phyloP scores from a whole-genome alignment of 2,797 vertebrate genomes.

The Lemur catta region DNA sequence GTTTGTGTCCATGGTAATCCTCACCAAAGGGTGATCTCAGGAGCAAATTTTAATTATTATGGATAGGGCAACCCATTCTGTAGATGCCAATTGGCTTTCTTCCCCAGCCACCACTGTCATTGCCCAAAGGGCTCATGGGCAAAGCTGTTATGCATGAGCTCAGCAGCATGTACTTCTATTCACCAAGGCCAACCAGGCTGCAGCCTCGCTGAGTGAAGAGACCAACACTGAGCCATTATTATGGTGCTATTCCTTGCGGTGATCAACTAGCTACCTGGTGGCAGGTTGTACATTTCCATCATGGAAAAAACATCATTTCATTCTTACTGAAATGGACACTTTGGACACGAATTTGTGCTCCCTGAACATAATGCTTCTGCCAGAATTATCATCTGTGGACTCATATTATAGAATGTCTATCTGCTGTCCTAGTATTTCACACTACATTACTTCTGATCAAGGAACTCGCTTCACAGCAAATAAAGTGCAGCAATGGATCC shows the following conservation, averaged over 20 bases:
- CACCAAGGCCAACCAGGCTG: neutral
- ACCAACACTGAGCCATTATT: fast-evolving
- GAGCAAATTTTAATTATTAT: neutral
- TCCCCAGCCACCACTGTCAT: neutral
- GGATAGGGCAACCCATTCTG: neutral
- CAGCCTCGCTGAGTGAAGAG: neutral
- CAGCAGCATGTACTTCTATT: neutral
- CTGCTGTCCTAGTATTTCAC: neutral
- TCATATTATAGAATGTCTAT: neutral
- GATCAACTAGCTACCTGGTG: neutral
- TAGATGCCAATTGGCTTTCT: neutral
- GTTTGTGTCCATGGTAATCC: neutral
- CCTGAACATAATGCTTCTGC: neutral
- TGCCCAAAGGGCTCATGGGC: neutral
- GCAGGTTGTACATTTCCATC: neutral
- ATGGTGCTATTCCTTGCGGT: neutral
- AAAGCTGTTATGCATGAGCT: neutral
- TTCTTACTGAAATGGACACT: neutral
- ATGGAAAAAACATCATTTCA: too few relatives aligned
- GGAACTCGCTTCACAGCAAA: neutral
- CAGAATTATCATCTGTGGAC: neutral
- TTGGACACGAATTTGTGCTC: neutral
- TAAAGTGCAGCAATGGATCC: neutral
- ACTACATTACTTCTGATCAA: neutral
- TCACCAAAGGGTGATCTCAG: neutral